Base-by-base conservation (phyloP, 2,797 vertebrate species). In the Scolopax rusticola region DNA sequence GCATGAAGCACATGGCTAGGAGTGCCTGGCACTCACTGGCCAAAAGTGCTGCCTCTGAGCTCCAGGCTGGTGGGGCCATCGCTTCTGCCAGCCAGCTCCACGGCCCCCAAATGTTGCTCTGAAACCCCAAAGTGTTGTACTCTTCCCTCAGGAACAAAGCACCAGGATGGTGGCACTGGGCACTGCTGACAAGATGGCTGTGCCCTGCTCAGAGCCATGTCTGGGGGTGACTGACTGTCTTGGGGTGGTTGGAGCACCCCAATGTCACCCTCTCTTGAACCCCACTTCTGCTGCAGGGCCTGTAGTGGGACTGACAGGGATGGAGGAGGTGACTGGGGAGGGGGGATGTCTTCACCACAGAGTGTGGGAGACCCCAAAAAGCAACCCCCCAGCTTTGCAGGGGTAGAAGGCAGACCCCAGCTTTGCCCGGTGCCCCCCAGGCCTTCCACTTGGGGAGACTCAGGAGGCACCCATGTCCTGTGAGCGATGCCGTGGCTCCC, bases 31-130 rank as follows among this genome's bases (percentile, higher is more conserved):
- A 0, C 33, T 40, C 33, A 1, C 38, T 3, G 38, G 50, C 15
- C 45, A 12, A 6, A 1, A 24, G 45, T 6, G 0, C 24, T 0
- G 2, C 11, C 9, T 57, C 64, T 1, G 0, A 0, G 0, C 32
- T 23, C 5, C 0, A 3, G 14, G 40, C 36, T 57, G 59, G 19
- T 0, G 2, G 47, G 16, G 16, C 43, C 27, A 6, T 18, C 3
- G 0, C 17, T 47, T 27, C 33, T 15, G 27, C 16, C 53, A 21
- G 11, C 41, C 48, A 36, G 38, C 56, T 60, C 33, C 17, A 1
- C 1, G 2, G 2, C 19, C 63, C 63, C 67, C 43, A 33, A 2
- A 32, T 1, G 0, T 43, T 30, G 13, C 47, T 73, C 33, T 54
- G 45, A 48, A 18, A 9, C 0, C 3, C 40, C 80, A 25, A 21